Conservation (phyloP, 2,797 vertebrate species). For the Bradypus variegatus region DNA sequence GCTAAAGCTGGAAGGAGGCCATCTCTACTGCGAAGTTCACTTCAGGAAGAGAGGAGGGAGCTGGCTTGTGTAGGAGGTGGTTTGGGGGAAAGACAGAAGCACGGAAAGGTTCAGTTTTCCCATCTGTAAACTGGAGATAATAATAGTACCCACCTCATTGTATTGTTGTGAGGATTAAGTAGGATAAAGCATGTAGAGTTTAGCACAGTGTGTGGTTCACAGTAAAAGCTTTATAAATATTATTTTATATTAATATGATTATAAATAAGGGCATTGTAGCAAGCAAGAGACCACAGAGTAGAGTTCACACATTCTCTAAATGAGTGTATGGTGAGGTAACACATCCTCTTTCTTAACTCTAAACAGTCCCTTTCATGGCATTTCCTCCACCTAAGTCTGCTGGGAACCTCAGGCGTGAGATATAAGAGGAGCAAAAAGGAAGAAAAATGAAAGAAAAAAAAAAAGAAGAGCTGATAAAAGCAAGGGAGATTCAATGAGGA, state of each 20-base stretch:
- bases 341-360: not conserved
- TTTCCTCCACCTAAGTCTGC: not conserved
- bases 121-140: not conserved
- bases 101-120: not conserved
- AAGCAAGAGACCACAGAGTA: not conserved
- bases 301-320: not conserved
- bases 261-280: not conserved
- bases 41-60: constrained; percentile 60
- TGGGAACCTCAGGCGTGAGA: not conserved
- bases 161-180: not conserved
- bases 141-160: not conserved
- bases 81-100: not conserved
- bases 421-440: not conserved
- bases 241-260: not conserved
- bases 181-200: not conserved
- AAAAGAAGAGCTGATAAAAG: not conserved
- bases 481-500: constrained; percentile 24
- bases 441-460: constrained; percentile 29
- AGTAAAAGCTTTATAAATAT: not conserved
- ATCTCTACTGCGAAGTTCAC: constrained; percentile 58
- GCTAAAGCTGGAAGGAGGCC: constrained; percentile 68
- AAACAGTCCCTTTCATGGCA: not conserved
- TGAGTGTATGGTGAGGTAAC: not conserved
- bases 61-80: not conserved
- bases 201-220: not conserved